phyloP scores from a whole-genome alignment of 2,113 vertebrate genomes.

The Callithrix jacchus region DNA sequence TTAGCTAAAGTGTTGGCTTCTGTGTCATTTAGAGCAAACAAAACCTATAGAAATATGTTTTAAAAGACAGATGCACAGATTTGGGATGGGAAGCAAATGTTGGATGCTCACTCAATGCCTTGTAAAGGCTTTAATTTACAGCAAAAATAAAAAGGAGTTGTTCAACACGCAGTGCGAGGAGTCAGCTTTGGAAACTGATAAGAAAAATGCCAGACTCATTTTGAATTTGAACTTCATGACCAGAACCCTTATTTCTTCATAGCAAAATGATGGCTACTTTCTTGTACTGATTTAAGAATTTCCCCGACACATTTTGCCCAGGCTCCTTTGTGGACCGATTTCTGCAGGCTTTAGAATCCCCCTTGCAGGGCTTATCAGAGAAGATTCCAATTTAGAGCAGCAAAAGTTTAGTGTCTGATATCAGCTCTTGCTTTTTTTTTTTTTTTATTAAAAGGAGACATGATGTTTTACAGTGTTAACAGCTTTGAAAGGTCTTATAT shows the following conservation, averaged over 20 bases:
- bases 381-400: slow-evolving; percentile 76
- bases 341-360: slow-evolving; percentile 58
- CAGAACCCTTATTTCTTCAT: slow-evolving; percentile 75
- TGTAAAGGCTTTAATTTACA: slow-evolving; percentile 81
- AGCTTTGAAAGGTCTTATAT: slow-evolving; percentile 70
- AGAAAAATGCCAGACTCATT: slow-evolving; percentile 77
- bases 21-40: slow-evolving; percentile 73
- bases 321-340: slow-evolving; percentile 42
- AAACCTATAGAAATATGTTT: slow-evolving; percentile 63
- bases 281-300: slow-evolving; percentile 82
- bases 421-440: slow-evolving; percentile 27
- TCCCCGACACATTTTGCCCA: slow-evolving; percentile 70
- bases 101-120: slow-evolving; percentile 62
- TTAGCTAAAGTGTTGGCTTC: slow-evolving; percentile 73
- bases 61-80: slow-evolving; percentile 77
- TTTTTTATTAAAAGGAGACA: slow-evolving; percentile 52
- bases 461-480: slow-evolving; percentile 74
- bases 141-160: slow-evolving; percentile 63
- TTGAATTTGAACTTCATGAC: slow-evolving; percentile 82
- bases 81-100: slow-evolving; percentile 67
- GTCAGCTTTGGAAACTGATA: slow-evolving; percentile 79
- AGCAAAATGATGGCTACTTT: slow-evolving; percentile 70
- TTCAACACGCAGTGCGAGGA: background rate
- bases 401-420: slow-evolving; percentile 71
- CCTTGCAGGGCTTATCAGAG: slow-evolving; percentile 67